phyloP scores from a whole-genome alignment of 2,113 vertebrate genomes.

The Bostrychus sinensis region DNA sequence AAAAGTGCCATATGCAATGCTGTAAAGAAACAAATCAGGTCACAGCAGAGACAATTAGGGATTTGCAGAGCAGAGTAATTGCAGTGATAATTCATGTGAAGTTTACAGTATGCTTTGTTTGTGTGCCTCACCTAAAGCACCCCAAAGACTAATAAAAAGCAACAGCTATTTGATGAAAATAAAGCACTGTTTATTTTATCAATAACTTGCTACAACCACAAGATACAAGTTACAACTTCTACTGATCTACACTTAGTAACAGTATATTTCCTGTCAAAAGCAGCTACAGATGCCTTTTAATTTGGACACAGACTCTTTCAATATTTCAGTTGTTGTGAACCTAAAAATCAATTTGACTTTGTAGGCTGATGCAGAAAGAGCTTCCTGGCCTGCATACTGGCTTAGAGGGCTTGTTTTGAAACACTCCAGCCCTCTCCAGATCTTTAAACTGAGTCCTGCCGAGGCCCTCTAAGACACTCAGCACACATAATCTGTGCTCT shows the following conservation, averaged over 20 bases:
- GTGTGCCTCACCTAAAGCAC: neutral
- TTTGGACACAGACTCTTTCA: neutral
- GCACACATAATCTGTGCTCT: constrained; percentile 58
- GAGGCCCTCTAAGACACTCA: constrained; percentile 62
- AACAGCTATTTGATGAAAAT: neutral
- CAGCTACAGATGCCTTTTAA: neutral
- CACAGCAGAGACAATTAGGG: constrained; percentile 11
- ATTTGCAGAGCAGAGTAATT: constrained; percentile 20
- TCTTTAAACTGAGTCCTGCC: constrained; percentile 56
- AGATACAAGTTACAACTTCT: neutral
- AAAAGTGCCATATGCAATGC: constrained; percentile 22
- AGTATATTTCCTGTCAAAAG: neutral
- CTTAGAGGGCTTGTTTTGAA: constrained; percentile 54
- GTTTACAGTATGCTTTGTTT: constrained; percentile 14
- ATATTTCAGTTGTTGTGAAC: constrained; percentile 9
- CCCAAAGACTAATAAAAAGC: constrained; percentile 1
- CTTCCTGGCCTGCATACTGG: constrained; percentile 25
- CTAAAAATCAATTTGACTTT: constrained; percentile 24
- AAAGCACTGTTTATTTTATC: neutral
- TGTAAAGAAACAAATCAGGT: constrained; percentile 22
- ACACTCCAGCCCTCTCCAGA: constrained; percentile 59
- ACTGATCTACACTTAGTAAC: no score
- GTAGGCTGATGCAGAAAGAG: constrained; percentile 22
- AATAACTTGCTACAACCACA: no score
- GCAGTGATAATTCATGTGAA: constrained; percentile 34